Percentiles rank a stretch among this genome's conserved stretches.
These are phyloP conservation scores for Cynaeus angustus DNA, from an alignment of 2,888 invertebrate species.

Conservation along the genomic window DNA sequence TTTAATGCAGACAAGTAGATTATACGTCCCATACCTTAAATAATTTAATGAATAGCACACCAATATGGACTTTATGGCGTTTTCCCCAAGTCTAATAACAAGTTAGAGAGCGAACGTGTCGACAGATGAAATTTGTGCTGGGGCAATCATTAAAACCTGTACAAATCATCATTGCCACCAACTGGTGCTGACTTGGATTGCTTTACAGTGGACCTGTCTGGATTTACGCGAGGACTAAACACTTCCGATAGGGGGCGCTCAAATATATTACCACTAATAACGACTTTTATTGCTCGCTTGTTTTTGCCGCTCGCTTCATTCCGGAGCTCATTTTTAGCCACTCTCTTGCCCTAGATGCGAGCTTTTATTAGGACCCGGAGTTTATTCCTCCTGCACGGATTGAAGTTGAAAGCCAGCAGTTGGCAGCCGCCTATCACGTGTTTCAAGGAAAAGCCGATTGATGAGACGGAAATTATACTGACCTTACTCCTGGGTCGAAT, in stretches of 20 bases:
- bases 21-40: conserved; percentile 19
- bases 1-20: conserved; percentile 15
- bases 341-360: conserved; percentile 38
- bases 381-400: conserved; percentile 40
- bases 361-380: conserved; percentile 43
- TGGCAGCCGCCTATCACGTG: conserved; percentile 38
- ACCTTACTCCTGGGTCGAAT: conserved; percentile 34
- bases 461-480: conserved; percentile 40
- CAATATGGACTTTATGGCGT: conserved; percentile 39
- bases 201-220: conserved; percentile 65
- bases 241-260: conserved; percentile 62
- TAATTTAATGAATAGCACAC: conserved; percentile 29
- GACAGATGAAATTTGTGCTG: conserved; percentile 20
- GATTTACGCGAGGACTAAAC: conserved; percentile 68
- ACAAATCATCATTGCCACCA: conserved; percentile 69
- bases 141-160: conserved; percentile 67
- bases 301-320: conserved; percentile 55
- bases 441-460: conserved; percentile 29
- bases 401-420: conserved; percentile 36
- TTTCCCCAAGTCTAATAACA: conserved; percentile 33
- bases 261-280: conserved; percentile 61
- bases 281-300: conserved; percentile 61
- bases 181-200: conserved; percentile 69
- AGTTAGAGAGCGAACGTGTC: conserved; percentile 26
- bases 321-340: conserved; percentile 53